Base-by-base conservation (phyloP, 2,797 vertebrate genomes). In the Muscicapa comitata region DNA sequence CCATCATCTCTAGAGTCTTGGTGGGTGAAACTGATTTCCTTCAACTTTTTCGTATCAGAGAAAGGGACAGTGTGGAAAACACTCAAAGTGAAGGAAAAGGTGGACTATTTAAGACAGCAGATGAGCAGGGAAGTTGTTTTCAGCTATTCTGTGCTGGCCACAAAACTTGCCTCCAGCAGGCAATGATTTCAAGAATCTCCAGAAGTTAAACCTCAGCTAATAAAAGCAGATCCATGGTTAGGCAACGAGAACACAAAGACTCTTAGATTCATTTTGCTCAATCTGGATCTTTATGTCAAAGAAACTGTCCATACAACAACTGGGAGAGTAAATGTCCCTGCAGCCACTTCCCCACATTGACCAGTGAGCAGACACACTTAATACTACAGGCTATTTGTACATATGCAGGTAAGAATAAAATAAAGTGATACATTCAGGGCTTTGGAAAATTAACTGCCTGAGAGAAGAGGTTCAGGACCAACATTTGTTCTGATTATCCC, bases 401-500 rank as follows among this genome's bases (percentile, higher is more conserved):
- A 65, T 23, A 38, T 62, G 31, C 12, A 75, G 20, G 19, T 42
- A 68, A 62, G 38, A 80, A 77, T 66, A 59, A 85, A 89, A 87
- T 24, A 21, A 63, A 47, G 9, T 53, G 31, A 84, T 67, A 68
- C 16, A 85, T 50, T 91, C 37, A 57, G 11, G 25, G 19, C 40
- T 77, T 84, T 80, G 70, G 42, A 83, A 94, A 94, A 88, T n/a
- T 42, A 91, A 70, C 40, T 59, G 54, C 58, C 77, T 77, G 28
- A 68, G 17, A 67, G 51, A 93, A 94, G 20, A 91, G 47, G 54
- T 81, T 88, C 85, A 88, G 79, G 70, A 96, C 40, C 73, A 94
- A 90, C 67, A 88, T 63, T 81, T 70, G 37, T 14, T 91, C 51
- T 88, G 72, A 88, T 88, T 93, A 88, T 63, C 84, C 40, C 53